Conservation (phyloP, 2,888 invertebrate genomes). For the Synanthedon tipuliformis region DNA sequence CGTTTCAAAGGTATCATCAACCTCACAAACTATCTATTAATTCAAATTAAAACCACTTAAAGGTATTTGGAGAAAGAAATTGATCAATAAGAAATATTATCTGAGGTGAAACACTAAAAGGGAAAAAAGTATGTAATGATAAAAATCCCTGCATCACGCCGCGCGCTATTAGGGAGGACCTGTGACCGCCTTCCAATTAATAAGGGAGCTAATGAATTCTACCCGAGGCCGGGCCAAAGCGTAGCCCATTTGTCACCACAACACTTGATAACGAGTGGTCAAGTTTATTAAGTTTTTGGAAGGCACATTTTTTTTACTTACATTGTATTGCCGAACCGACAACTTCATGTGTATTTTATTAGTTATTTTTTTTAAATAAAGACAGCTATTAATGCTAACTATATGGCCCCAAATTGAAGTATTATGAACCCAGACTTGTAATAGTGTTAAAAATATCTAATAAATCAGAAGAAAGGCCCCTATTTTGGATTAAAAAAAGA, state of each 20-base stretch:
- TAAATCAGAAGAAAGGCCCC: no score
- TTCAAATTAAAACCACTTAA: neutral
- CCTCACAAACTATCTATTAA: neutral
- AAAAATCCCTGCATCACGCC: constrained; percentile 19
- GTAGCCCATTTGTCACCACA: constrained; percentile 55
- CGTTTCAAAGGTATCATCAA: no score
- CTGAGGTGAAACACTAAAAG: neutral
- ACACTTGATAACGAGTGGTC: constrained; percentile 40
- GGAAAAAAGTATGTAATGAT: neutral
- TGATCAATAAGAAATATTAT: neutral
- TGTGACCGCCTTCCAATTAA: constrained; percentile 49
- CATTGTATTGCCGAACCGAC: neutral
- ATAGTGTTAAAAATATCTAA: no score
- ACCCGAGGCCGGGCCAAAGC: constrained; percentile 33
- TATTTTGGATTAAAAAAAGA: no score
- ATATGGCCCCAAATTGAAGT: no score
- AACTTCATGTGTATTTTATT: no score
- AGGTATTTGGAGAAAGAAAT: neutral
- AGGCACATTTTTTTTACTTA: neutral
- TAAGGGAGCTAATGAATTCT: constrained; percentile 49
- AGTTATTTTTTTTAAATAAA: no score
- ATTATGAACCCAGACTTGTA: no score
- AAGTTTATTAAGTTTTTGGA: constrained; percentile 1
- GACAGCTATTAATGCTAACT: no score
- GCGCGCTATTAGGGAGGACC: constrained; percentile 24